Conservation (phyloP, 2,888 invertebrate species). For the Xanthorhoe designata region DNA sequence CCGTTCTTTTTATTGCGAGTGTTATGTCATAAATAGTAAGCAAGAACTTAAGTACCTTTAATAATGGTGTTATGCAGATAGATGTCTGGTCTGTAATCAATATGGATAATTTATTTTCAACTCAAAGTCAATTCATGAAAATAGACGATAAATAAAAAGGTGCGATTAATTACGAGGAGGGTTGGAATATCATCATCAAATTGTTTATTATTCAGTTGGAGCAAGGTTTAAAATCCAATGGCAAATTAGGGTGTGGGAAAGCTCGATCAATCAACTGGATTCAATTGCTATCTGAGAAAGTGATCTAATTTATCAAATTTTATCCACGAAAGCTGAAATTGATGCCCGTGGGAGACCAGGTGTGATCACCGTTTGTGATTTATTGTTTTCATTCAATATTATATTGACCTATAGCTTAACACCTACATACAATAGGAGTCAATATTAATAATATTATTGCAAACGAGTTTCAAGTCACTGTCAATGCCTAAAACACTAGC, state of each 20-base stretch:
- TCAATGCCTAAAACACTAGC: too few species aligned
- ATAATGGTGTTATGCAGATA: too few species aligned
- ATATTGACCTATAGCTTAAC: not conserved
- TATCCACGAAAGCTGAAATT: conserved; percentile 51
- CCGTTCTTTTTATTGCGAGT: too few species aligned
- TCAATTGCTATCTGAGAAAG: conserved; percentile 57
- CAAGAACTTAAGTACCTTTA: too few species aligned
- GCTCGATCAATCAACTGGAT: conserved; percentile 58
- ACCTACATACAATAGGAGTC: not conserved
- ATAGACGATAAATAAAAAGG: conserved; percentile 47
- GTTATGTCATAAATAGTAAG: too few species aligned
- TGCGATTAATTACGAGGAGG: conserved; percentile 28
- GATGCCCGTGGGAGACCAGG: conserved; percentile 48
- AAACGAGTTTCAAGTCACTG: too few species aligned
- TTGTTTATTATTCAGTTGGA: conserved; percentile 7
- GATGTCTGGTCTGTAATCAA: not conserved
- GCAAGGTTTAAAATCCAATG: conserved; percentile 44
- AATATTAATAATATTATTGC: too few species aligned
- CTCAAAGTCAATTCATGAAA: conserved; percentile 44
- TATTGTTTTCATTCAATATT: conserved; percentile 34
- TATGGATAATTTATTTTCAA: not conserved
- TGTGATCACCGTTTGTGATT: conserved; percentile 48
- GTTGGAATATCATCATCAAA: conserved; percentile 16
- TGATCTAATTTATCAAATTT: conserved; percentile 65
- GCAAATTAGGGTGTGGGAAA: conserved; percentile 30